Percentiles rank a stretch among this genome's conserved stretches.
Evolutionary conservation across 2,888 invertebrate genomes (phyloP).

Genomic region (Flabesymbios commensalis): DNA sequence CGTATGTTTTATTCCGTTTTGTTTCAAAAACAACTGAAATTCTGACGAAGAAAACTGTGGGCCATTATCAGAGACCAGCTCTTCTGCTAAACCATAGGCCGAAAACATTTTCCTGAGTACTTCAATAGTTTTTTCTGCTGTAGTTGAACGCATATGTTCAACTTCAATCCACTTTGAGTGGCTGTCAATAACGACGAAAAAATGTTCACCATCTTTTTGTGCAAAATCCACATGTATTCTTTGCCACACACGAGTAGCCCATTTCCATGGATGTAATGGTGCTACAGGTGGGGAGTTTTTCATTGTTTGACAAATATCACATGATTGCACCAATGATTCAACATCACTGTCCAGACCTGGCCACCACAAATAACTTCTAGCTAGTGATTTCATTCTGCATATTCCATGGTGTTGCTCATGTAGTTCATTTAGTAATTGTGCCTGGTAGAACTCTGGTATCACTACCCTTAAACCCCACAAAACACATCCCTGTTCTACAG

Average conservation of each 20-base stretch:
- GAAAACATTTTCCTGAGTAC: neutral
- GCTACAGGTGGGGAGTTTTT: too few relatives aligned
- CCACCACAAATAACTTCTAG: too few relatives aligned
- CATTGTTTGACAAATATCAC: too few relatives aligned
- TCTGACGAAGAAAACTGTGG: too few relatives aligned
- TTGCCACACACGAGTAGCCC: too few relatives aligned
- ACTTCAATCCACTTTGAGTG: conserved; percentile 1
- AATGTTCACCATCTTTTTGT: neutral
- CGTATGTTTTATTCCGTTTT: neutral
- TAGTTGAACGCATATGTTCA: neutral
- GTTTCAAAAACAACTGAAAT: neutral
- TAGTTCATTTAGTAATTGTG: neutral
- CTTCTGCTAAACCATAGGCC: neutral
- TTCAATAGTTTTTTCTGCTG: neutral
- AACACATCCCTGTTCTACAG: conserved; percentile 1
- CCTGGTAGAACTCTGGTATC: neutral
- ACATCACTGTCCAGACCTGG: too few relatives aligned
- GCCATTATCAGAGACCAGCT: too few relatives aligned
- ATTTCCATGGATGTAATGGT: too few relatives aligned
- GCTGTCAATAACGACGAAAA: neutral
- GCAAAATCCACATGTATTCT: conserved; percentile 4
- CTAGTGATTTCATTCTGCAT: conserved; percentile 1
- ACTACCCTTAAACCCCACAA: conserved; percentile 4
- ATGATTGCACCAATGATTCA: too few relatives aligned
- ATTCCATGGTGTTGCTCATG: conserved; percentile 4